Conservation (phyloP, 2,888 invertebrate genomes). For the Clostera curtula region DNA sequence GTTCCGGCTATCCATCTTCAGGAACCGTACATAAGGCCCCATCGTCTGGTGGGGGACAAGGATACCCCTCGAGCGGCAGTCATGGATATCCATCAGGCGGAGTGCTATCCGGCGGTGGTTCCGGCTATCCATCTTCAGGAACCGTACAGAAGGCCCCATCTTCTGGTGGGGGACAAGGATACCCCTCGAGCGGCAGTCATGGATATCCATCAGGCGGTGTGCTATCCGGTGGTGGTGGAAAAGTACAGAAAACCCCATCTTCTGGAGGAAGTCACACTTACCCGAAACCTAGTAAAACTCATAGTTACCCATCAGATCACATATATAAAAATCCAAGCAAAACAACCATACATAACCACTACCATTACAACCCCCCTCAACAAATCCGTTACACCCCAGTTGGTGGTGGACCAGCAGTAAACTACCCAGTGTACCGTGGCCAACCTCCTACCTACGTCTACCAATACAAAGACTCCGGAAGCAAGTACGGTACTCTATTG, state of each 20-base stretch:
- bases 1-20: constrained; percentile 19
- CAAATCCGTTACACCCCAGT: constrained; percentile 48
- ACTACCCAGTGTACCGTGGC: constrained; percentile 55
- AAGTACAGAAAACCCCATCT: too few species aligned
- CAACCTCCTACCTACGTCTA: constrained; percentile 57
- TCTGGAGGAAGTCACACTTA: too few species aligned
- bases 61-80: constrained; percentile 21
- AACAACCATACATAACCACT: constrained; percentile 42
- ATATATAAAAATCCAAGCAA: constrained; percentile 24
- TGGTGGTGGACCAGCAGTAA: constrained; percentile 37
- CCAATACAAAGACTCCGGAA: constrained; percentile 56
- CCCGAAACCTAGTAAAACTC: constrained; percentile 17
- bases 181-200: constrained; percentile 23
- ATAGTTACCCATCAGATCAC: constrained; percentile 6
- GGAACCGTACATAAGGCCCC: constrained; percentile 21
- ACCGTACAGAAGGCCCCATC: too few species aligned
- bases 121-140: constrained; percentile 24
- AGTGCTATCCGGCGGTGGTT: constrained; percentile 10
- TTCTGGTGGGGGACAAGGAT: constrained; percentile 18
- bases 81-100: constrained; percentile 29
- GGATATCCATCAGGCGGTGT: constrained; percentile 20
- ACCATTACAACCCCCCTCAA: constrained; percentile 55
- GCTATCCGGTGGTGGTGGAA: too few species aligned
- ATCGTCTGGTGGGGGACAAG: constrained; percentile 20
- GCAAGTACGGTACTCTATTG: constrained; percentile 57